phyloP scores from a whole-genome alignment of 92 coral and sea anemone genomes.

The Blastomussa wellsi region DNA sequence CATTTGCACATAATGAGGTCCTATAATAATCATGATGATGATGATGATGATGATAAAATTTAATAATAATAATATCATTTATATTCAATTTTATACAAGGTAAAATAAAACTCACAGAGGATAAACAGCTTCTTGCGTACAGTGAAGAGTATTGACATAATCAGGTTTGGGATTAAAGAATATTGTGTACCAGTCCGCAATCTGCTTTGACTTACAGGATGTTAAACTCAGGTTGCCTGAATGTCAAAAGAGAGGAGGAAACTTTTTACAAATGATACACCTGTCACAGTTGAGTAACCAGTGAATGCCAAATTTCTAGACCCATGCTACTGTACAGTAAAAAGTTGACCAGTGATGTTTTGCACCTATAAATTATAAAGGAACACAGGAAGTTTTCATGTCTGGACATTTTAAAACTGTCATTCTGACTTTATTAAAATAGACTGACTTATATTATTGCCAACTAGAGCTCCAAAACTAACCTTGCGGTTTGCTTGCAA shows the following conservation, averaged over 20 bases:
- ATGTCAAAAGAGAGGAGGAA: conserved; percentile 7
- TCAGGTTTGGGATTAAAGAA: conserved; percentile 98
- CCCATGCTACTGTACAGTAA: too few relatives aligned
- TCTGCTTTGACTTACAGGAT: conserved; percentile 72
- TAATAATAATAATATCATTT: too few relatives aligned
- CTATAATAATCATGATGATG: too few relatives aligned
- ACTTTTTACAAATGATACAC: not conserved
- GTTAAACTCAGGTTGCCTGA: conserved; percentile 74
- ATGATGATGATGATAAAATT: too few relatives aligned
- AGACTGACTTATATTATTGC: not conserved
- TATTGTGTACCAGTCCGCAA: conserved; percentile 97
- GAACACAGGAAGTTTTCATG: too few relatives aligned
- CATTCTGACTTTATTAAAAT: too few relatives aligned
- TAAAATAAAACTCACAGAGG: conserved; percentile 81
- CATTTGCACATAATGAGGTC: too few relatives aligned
- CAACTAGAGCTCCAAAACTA: not conserved
- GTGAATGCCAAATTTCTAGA: not conserved
- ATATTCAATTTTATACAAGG: too few relatives aligned
- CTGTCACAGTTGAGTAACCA: not conserved
- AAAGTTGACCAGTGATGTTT: too few relatives aligned
- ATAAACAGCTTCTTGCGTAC: conserved; percentile 97
- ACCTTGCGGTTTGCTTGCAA: conserved; percentile 92
- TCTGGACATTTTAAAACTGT: too few relatives aligned
- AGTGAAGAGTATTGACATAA: conserved; percentile 81
- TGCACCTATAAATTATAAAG: too few relatives aligned